These are phyloP conservation scores for Muschampia plurimacula DNA, from an alignment of 2,888 invertebrate genomes.

Conservation along the genomic window DNA sequence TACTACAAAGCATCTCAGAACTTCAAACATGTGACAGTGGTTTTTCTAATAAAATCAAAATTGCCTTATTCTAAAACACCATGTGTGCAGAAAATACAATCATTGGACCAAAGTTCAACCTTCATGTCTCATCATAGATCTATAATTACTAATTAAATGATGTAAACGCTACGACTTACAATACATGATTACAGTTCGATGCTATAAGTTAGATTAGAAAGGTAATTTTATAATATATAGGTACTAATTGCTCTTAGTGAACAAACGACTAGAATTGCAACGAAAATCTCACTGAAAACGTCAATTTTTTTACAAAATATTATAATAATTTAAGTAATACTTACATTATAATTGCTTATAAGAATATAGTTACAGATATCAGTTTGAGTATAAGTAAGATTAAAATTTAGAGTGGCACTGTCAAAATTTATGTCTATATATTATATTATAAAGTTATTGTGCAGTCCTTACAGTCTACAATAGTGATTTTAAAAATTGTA, in stretches of 20 bases:
- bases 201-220: conserved; percentile 23
- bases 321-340: conserved; percentile 40
- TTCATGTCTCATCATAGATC: conserved; percentile 60
- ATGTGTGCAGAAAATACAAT: conserved; percentile 79
- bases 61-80: conserved; percentile 71
- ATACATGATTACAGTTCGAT: conserved; percentile 7
- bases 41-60: conserved; percentile 35
- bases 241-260: conserved; percentile 54
- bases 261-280: conserved; percentile 55
- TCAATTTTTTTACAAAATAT: conserved; percentile 45
- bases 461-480: conserved; percentile 68
- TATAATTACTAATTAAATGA: conserved; percentile 26
- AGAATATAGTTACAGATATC: conserved; percentile 56
- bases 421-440: conserved; percentile 57
- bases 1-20: conserved; percentile 31
- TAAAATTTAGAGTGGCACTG: conserved; percentile 78
- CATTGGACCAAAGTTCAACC: conserved; percentile 86
- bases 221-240: conserved; percentile 20
- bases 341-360: conserved; percentile 61
- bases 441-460: conserved; percentile 66
- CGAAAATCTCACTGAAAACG: conserved; percentile 59
- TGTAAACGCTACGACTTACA: conserved; percentile 25
- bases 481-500: conserved; percentile 55
- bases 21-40: conserved; percentile 20
- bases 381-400: conserved; percentile 54